Evolutionary conservation across 1,140 invertebrate species (phyloP).

Genomic region (Heliconius congener): DNA sequence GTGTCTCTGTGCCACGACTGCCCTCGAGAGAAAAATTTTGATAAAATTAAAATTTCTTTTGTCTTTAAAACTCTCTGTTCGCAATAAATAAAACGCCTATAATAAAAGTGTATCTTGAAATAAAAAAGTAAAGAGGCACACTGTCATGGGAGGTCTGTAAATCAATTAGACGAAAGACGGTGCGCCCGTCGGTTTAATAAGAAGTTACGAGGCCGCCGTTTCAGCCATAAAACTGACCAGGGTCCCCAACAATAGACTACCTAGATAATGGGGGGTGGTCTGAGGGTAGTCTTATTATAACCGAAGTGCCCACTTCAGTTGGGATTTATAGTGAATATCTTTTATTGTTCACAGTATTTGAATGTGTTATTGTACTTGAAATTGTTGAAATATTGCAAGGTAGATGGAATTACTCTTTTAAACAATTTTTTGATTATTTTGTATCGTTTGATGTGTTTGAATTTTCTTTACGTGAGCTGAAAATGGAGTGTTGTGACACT

Average conservation of each 20-base stretch:
- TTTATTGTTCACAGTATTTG: conserved; percentile 46
- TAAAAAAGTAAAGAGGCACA: conserved; percentile 24
- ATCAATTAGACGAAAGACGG: conserved; percentile 70
- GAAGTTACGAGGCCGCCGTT: conserved; percentile 62
- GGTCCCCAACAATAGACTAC: conserved; percentile 58
- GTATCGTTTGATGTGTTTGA: no score
- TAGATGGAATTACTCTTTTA: background rate
- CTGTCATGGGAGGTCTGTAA: conserved; percentile 53
- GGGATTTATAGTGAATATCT: conserved; percentile 61
- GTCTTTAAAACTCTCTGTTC: background rate
- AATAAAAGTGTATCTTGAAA: conserved; percentile 1
- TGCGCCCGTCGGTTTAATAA: conserved; percentile 69
- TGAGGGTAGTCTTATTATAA: conserved; percentile 73
- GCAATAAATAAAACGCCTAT: background rate
- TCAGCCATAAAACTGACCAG: conserved; percentile 69
- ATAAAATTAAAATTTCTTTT: background rate
- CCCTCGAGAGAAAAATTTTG: no score
- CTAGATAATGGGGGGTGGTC: conserved; percentile 74
- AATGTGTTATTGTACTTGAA: conserved; percentile 39
- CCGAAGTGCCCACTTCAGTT: conserved; percentile 56
- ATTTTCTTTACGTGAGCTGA: no score
- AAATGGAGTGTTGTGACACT: no score
- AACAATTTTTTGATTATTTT: no score
- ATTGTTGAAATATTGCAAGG: background rate
- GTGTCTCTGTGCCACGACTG: no score